A percentile compares a stretch with the other conserved stretches of the same genome.
Conservation (phyloP, 1,140 invertebrate genomes). For the Doryteuthis pealeii region DNA sequence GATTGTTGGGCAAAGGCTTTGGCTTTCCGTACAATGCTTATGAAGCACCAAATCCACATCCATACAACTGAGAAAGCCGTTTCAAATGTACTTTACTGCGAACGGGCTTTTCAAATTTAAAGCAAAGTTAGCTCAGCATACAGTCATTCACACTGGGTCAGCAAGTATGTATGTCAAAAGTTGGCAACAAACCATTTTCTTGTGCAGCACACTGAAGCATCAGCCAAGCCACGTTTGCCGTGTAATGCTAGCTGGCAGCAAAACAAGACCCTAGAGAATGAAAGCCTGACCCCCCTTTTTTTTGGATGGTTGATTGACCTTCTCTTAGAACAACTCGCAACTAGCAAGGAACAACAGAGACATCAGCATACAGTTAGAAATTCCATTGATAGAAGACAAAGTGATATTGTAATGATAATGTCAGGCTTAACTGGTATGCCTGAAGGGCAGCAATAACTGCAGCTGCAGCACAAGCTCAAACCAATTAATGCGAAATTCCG, state of each 20-base stretch:
- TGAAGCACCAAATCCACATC: conserved; percentile 31
- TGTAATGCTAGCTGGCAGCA: not conserved
- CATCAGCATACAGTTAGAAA: not conserved
- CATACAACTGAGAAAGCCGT: conserved; percentile 57
- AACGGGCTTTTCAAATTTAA: conserved; percentile 71
- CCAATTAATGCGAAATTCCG: not conserved
- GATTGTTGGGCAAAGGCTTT: conserved; percentile 30
- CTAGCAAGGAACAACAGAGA: not conserved
- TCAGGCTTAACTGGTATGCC: not conserved
- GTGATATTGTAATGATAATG: not conserved
- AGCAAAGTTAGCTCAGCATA: conserved; percentile 48
- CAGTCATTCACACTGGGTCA: conserved; percentile 35
- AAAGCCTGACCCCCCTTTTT: not conserved
- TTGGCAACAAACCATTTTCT: conserved; percentile 27
- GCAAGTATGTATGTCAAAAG: conserved; percentile 29
- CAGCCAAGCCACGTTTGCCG: conserved; percentile 13
- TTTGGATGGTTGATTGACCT: not conserved
- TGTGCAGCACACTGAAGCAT: conserved; percentile 24
- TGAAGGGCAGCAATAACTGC: not conserved
- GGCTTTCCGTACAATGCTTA: conserved; percentile 35
- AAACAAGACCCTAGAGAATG: not conserved
- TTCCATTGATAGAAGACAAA: not conserved
- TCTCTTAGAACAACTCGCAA: not conserved
- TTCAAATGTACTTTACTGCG: conserved; percentile 69
- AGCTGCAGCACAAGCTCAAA: too few species aligned